Percentiles rank a stretch among this genome's conserved stretches.
These are phyloP conservation scores for Acanthopagrus latus DNA, from an alignment of 2,797 vertebrate genomes.

Conservation along the genomic window DNA sequence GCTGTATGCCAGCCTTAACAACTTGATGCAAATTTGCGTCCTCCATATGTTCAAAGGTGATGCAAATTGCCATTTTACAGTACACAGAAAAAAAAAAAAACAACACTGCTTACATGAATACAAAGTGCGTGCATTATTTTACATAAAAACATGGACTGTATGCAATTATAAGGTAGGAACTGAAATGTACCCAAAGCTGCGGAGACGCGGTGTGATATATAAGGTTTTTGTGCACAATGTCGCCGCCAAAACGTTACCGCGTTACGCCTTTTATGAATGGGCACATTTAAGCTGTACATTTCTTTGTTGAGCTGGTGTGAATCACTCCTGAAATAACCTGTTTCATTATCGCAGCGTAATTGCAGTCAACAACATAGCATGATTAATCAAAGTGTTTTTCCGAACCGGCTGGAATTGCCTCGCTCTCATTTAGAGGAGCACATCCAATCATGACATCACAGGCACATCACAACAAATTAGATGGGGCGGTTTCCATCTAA, in stretches of 20 bases:
- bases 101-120: conserved; percentile 19
- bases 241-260: background rate
- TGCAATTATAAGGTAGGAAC: background rate
- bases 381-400: conserved; percentile 73
- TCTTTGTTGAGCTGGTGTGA: conserved; percentile 38
- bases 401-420: conserved; percentile 54
- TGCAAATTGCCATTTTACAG: conserved; percentile 22
- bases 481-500: conserved; percentile 70
- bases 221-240: background rate
- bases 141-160: conserved; percentile 6
- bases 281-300: background rate
- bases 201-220: background rate
- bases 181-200: background rate
- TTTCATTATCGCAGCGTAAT: conserved; percentile 63
- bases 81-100: background rate
- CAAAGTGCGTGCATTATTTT: background rate
- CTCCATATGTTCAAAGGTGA: conserved; percentile 31
- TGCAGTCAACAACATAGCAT: conserved; percentile 65
- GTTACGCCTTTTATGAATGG: background rate
- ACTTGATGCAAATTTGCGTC: conserved; percentile 29
- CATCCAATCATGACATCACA: conserved; percentile 78
- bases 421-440: conserved; percentile 61
- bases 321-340: conserved; percentile 52
- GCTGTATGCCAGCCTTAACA: conserved; percentile 24
- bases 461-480: conserved; percentile 77